Evolutionary conservation across 2,797 vertebrate genomes (phyloP).

Genomic region (Neoniphon sammara): DNA sequence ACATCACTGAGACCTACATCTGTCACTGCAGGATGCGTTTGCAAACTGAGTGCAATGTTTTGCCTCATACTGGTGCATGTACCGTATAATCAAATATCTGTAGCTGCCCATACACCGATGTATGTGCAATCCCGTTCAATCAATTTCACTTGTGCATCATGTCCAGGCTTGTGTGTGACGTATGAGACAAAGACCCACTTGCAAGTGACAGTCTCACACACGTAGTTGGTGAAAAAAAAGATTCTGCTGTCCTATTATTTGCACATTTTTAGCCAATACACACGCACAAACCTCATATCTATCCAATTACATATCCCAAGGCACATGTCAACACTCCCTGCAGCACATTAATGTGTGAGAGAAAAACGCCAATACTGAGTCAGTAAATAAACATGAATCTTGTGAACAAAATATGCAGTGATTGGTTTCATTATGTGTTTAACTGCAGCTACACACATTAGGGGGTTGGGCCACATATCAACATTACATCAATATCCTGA

Average conservation of each 20-base stretch:
- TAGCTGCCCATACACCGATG: background rate
- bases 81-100: background rate
- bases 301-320: constrained; percentile 5
- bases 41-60: background rate
- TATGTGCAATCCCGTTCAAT: background rate
- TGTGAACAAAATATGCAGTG: background rate
- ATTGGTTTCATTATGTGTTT: background rate
- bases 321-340: background rate
- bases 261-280: constrained; percentile 1
- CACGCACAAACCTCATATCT: background rate
- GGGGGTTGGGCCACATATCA: too few relatives aligned
- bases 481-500: too few relatives aligned
- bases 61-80: too few relatives aligned
- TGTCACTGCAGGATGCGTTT: constrained; percentile 4
- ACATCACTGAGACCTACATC: constrained; percentile 14
- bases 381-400: constrained; percentile 8
- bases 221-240: too few relatives aligned
- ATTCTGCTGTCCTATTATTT: background rate
- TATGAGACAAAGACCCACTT: too few relatives aligned
- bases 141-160: too few relatives aligned
- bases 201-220: too few relatives aligned
- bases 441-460: too few relatives aligned
- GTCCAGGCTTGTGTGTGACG: too few relatives aligned
- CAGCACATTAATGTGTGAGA: constrained; percentile 17
- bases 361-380: background rate